Evolutionary conservation across 2,888 invertebrate genomes (phyloP).

Genomic region (Melieria omissa): DNA sequence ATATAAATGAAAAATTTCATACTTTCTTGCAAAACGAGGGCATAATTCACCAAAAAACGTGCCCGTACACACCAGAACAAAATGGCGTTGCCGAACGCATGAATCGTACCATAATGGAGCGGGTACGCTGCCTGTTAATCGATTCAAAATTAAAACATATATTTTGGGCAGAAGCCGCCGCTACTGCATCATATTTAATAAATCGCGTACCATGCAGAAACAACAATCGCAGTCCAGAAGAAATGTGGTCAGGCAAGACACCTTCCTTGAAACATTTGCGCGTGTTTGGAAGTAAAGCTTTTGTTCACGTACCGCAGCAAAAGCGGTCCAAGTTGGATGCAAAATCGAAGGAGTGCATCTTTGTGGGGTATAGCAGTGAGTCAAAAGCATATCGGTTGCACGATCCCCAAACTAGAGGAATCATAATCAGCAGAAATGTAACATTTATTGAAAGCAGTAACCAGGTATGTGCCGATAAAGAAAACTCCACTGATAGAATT

Average conservation of each 20-base stretch:
- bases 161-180: constrained; percentile 42
- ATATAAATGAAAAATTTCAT: constrained; percentile 36
- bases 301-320: constrained; percentile 42
- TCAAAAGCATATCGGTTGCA: constrained; percentile 39
- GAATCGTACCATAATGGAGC: constrained; percentile 47
- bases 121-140: constrained; percentile 45
- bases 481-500: constrained; percentile 12
- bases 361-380: constrained; percentile 39
- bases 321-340: constrained; percentile 40
- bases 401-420: constrained; percentile 20
- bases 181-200: constrained; percentile 40
- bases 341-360: constrained; percentile 42
- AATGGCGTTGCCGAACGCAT: constrained; percentile 51
- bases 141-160: constrained; percentile 40
- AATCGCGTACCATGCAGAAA: constrained; percentile 42
- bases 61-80: constrained; percentile 55
- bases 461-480: constrained; percentile 21
- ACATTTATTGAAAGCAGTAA: constrained; percentile 36
- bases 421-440: constrained; percentile 39
- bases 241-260: constrained; percentile 40
- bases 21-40: constrained; percentile 43
- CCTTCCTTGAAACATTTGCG: constrained; percentile 39
- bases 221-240: constrained; percentile 38
- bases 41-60: constrained; percentile 54
- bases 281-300: constrained; percentile 44